Evolutionary conservation across 2,113 vertebrate species (phyloP).

Genomic region (Phaethon lepturus): DNA sequence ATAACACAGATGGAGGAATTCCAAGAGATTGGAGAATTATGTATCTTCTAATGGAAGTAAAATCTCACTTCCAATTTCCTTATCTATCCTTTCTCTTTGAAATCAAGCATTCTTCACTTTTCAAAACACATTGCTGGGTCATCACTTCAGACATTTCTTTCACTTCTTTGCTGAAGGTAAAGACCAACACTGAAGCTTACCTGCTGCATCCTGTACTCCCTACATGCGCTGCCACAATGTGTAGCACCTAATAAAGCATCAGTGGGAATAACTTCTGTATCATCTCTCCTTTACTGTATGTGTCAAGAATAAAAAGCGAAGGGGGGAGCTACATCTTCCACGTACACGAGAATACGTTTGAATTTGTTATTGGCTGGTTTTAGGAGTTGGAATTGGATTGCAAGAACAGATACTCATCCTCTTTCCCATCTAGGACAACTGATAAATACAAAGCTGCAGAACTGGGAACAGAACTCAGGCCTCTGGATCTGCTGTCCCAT

Average conservation of each 20-base stretch:
- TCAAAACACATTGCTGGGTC: neutral
- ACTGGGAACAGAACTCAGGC: neutral
- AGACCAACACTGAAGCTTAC: neutral
- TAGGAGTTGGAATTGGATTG: neutral
- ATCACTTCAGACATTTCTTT: neutral
- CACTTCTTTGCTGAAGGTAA: neutral
- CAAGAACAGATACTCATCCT: neutral
- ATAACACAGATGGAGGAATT: neutral
- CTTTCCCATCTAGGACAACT: neutral
- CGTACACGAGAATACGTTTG: neutral
- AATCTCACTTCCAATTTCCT: neutral
- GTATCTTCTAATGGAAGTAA: neutral
- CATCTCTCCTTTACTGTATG: neutral
- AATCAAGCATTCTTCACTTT: neutral
- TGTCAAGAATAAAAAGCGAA: neutral
- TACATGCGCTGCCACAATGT: neutral
- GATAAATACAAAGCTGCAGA: neutral
- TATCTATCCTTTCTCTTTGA: neutral
- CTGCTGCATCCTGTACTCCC: neutral
- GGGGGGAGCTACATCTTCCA: neutral
- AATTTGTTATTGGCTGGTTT: neutral
- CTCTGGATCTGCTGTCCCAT: neutral
- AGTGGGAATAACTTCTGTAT: neutral
- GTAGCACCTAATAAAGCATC: neutral
- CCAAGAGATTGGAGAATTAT: neutral